Percentiles rank a stretch among this genome's conserved stretches.
Evolutionary conservation across 2,797 vertebrate species (phyloP).

Genomic region (Acanthis flammea): DNA sequence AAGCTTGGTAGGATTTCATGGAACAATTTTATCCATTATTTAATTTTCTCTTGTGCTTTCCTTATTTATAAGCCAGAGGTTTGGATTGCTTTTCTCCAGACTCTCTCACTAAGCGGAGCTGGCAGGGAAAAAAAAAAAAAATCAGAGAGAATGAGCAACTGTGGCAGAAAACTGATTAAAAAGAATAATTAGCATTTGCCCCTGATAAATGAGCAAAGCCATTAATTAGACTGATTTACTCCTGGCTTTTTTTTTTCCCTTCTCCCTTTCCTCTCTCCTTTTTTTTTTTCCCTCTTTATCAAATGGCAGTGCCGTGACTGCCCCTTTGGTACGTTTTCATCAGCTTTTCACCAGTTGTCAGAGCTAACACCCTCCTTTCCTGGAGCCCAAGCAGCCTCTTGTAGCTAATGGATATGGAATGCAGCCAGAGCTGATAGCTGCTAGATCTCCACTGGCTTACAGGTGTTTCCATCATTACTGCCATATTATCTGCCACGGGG

Average conservation of each 20-base stretch:
- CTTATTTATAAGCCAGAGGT: conserved; percentile 52
- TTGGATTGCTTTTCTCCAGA: conserved; percentile 50
- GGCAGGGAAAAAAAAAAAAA: conserved; percentile 2
- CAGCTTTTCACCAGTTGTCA: conserved; percentile 71
- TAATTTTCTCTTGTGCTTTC: conserved; percentile 38
- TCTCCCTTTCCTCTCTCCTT: conserved; percentile 43
- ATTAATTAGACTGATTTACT: conserved; percentile 89
- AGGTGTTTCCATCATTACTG: conserved; percentile 71
- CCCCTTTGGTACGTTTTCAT: conserved; percentile 74
- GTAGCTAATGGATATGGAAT: conserved; percentile 74
- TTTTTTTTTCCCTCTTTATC: conserved; percentile 12
- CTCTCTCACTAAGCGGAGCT: conserved; percentile 40
- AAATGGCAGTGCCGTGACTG: conserved; percentile 59
- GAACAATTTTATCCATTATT: conserved; percentile 15
- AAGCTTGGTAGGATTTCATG: neutral
- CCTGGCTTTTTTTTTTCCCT: conserved; percentile 73
- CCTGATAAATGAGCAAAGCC: conserved; percentile 86
- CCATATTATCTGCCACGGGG: conserved; percentile 25
- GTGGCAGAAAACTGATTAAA: conserved; percentile 88
- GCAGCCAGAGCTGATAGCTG: conserved; percentile 72
- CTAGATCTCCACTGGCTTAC: conserved; percentile 68
- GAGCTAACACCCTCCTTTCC: conserved; percentile 67
- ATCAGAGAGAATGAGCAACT: conserved; percentile 59
- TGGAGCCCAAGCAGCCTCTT: conserved; percentile 63
- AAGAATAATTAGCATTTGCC: conserved; percentile 88